Evolutionary conservation across 2,797 vertebrate species (phyloP), one percentile per base, ranked within the genome.

Genomic region (Notamacropus eugenii): DNA sequence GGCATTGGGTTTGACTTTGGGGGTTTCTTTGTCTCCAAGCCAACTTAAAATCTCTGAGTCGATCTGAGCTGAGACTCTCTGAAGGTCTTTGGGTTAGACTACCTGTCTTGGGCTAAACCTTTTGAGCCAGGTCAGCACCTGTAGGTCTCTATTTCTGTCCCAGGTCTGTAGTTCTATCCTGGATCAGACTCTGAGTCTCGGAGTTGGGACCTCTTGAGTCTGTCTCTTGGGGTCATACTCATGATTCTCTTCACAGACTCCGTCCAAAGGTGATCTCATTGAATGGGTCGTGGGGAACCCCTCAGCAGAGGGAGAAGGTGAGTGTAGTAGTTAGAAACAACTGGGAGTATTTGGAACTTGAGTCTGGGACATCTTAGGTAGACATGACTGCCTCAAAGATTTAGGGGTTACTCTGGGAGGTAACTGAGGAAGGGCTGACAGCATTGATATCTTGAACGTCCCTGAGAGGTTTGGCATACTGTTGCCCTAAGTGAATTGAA

Each of bases 211-310:
- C 92, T 94, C 58, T 93, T 55, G 67, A n/a, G n/a, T 94, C 93
- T 93, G 58, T 90, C n/a, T 92, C 40, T 93, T 93, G 93, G 90
- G 54, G 0, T 95, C 9, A 50, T 10, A 27, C 24, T 50, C 5
- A 4, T 91, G 52, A 5, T 95, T 97, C 91, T 97, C 91, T 92
- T 87, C 93, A n/a, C 94, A 98, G 98, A 94, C 54, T 40, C 87
- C 56, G 52, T 57, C 31, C 46, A 94, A 96, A 59, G 74, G 58
- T 50, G 96, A 95, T 29, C 93, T 55, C 56, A 92, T 46, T 74
- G 96, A 96, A 27, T 95, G 97, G 50, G 55, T 59, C 54, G 55
- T 50, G 0, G 16, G 96, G 92, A 95, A 93, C 22, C 11, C 31
- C 87, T 91, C n/a, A 91, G 91, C 94, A 3, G 92, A 58, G 13